These are phyloP conservation scores for Hippocampus comes DNA, from an alignment of 2,113 vertebrate species.

Conservation along the genomic window DNA sequence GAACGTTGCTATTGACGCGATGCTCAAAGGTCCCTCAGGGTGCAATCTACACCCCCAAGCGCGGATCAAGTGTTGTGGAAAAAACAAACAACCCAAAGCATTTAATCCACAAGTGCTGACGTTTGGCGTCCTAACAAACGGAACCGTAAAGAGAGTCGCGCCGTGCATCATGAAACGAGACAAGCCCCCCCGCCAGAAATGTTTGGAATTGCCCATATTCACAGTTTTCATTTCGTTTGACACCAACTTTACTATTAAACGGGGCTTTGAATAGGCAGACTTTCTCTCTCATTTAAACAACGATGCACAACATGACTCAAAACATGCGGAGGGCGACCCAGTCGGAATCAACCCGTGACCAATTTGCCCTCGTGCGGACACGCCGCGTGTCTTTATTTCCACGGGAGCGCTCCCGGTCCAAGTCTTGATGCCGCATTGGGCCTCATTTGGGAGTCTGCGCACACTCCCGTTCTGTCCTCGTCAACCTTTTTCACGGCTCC, in stretches of 20 bases:
- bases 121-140: too few species aligned
- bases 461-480: conserved; percentile 45
- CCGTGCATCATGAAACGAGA: too few species aligned
- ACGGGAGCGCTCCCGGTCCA: not conserved
- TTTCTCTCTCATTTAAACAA: not conserved
- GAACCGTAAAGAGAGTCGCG: too few species aligned
- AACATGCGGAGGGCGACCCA: not conserved
- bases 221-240: too few species aligned
- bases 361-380: not conserved
- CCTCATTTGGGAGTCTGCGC: conserved; percentile 26
- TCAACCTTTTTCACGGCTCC: conserved; percentile 23
- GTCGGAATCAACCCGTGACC: not conserved
- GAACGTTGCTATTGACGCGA: not conserved
- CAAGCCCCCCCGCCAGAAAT: too few species aligned
- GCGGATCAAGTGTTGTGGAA: too few species aligned
- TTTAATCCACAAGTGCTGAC: too few species aligned
- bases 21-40: not conserved
- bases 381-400: not conserved
- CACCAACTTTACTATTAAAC: too few species aligned
- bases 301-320: not conserved
- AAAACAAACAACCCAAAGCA: too few species aligned
- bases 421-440: conserved; percentile 9
- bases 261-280: too few species aligned
- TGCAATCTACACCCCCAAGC: not conserved
- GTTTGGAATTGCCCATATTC: too few species aligned